phyloP scores from a whole-genome alignment of 2,888 invertebrate species.

The Eurois occulta region DNA sequence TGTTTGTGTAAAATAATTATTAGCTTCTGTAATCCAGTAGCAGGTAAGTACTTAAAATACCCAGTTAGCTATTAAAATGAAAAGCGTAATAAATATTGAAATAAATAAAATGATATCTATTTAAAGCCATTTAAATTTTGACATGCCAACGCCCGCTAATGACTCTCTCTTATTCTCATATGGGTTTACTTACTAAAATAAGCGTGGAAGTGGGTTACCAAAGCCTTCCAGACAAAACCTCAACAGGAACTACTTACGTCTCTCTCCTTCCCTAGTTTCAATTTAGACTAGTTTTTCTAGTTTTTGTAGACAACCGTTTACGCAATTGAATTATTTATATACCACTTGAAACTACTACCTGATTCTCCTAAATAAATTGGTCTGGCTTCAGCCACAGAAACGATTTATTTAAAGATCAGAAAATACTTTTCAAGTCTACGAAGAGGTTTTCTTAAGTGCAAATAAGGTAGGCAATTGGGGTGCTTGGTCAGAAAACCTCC shows the following conservation, averaged over 20 bases:
- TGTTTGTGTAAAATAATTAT: background rate
- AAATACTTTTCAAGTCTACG: constrained; percentile 26
- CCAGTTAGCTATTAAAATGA: too few species aligned
- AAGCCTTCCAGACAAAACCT: background rate
- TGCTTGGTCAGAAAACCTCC: too few species aligned
- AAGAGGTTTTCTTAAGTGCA: constrained; percentile 30
- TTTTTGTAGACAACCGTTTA: background rate
- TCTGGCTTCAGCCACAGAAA: background rate
- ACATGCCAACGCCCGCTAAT: background rate
- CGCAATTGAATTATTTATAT: background rate
- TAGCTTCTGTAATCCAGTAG: too few species aligned
- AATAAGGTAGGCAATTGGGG: constrained; percentile 31
- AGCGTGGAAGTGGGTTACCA: background rate
- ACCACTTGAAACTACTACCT: background rate
- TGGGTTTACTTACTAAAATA: background rate
- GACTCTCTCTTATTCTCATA: background rate
- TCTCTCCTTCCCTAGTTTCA: background rate
- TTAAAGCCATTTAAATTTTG: background rate
- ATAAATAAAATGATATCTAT: background rate
- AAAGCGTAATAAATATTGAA: too few species aligned
- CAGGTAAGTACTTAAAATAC: too few species aligned
- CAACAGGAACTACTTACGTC: background rate
- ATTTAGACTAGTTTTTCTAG: background rate
- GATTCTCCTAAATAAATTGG: constrained; percentile 22
- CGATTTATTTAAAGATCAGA: constrained; percentile 17